Base-by-base conservation (phyloP, 2,113 vertebrate species). In the Vicugna pacos region DNA sequence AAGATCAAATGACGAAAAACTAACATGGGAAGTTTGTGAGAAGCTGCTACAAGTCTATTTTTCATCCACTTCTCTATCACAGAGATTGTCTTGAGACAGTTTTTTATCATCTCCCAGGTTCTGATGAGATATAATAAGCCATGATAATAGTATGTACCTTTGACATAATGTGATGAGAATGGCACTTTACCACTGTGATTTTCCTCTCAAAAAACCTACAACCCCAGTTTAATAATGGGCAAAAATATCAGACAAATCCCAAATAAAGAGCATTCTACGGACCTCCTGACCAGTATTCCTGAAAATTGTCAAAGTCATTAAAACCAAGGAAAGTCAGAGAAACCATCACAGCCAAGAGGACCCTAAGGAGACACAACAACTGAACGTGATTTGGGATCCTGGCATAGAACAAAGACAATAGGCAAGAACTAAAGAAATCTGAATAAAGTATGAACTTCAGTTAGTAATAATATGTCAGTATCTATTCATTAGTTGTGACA, bases 241-340 rank as follows among this genome's bases (percentile, higher is more conserved):
- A 88, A 88, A 88, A 82, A 38, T 10, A 65, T 32, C 75, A 88
- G 17, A 75, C 30, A 86, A 64, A 58, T 93, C 38, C 32, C 82
- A 93, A 2, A 56, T n/a, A 52, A 72, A 26, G 17, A 8, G 2
- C 17, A 80, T 67, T 88, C 54, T 60, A 72, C 54, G 54, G 69
- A 79, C 30, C 6, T 87, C 14, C 32, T 87, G 30, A 24, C 46
- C 46, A 87, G 46, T 54, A 80, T 19, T 91, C 56, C n/a, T 72
- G 48, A 56, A 72, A 70, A 65, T 12, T 64, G 35, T 72, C 15
- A 91, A 91, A 15, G 16, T 92, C 64, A 56, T 64, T 35, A 35
- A 54, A 95, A 91, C 46, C 56, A 95, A 92, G 72, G 19, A 67
- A 67, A 80, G 75, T 48, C 11, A 69, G 20, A 80, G 80, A 86